Percentiles rank a stretch among this genome's conserved stretches.
Evolutionary conservation across 92 coral and sea anemone species (phyloP).

Genomic region (Umimayanthus kanabou): DNA sequence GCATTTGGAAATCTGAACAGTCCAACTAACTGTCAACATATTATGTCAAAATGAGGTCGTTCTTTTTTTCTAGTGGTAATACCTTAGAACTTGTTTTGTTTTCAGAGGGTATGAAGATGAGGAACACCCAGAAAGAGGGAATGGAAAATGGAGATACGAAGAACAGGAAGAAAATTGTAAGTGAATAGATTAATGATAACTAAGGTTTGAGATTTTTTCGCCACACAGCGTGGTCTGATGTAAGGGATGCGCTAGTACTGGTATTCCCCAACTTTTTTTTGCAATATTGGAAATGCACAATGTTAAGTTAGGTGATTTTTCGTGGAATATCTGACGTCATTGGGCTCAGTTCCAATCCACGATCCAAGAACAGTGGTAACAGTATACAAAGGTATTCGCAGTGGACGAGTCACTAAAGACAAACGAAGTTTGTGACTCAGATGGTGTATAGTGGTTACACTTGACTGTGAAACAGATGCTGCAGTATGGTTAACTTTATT

Average conservation of each 20-base stretch:
- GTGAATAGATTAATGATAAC: background rate
- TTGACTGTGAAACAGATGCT: no score
- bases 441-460: no score
- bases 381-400: background rate
- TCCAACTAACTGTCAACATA: background rate
- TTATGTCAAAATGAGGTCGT: background rate
- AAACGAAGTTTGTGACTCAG: no score
- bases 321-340: background rate
- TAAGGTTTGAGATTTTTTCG: no score
- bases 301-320: background rate
- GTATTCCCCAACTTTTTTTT: background rate
- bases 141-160: constrained; percentile 72
- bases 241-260: no score
- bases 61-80: background rate
- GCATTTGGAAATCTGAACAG: no score
- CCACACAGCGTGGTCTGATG: no score
- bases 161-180: constrained; percentile 59
- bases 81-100: background rate
- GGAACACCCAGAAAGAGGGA: constrained; percentile 74
- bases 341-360: background rate
- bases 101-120: constrained; percentile 97
- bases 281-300: background rate
- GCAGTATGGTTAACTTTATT: no score
- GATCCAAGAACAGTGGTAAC: background rate
- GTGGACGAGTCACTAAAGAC: no score